Evolutionary conservation across 2,113 vertebrate species (phyloP).

Genomic region (Lipotes vexillifer): DNA sequence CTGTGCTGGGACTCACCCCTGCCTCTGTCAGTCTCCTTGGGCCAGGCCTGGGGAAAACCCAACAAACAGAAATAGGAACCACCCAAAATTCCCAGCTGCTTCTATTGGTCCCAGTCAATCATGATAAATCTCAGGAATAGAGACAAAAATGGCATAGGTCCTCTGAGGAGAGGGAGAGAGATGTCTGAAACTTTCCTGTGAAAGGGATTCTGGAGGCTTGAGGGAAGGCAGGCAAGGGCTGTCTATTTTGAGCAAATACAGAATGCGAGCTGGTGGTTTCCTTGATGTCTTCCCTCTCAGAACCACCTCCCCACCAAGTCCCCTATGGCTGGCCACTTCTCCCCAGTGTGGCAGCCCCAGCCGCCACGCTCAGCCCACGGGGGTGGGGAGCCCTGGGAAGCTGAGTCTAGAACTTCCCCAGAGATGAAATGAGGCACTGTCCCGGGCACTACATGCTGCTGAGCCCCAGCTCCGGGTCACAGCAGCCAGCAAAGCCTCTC

Average conservation of each 20-base stretch:
- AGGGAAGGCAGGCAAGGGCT: background rate
- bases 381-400: background rate
- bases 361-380: background rate
- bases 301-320: background rate
- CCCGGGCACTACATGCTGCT: background rate
- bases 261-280: background rate
- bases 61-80: constrained; percentile 44
- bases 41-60: constrained; percentile 60
- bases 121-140: background rate
- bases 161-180: background rate
- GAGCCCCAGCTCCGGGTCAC: background rate
- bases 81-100: constrained; percentile 39
- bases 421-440: background rate
- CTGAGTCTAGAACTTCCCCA: background rate
- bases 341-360: background rate
- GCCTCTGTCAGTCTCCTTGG: constrained; percentile 6
- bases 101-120: background rate
- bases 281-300: background rate
- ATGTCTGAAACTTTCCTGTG: background rate
- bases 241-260: constrained; percentile 22
- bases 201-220: background rate
- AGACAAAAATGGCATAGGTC: background rate
- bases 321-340: background rate
- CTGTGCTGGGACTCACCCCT: constrained; percentile 43
- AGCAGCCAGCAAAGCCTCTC: background rate